These are phyloP conservation scores for Aporophyla lueneburgensis DNA, from an alignment of 2,888 invertebrate genomes.

Conservation along the genomic window DNA sequence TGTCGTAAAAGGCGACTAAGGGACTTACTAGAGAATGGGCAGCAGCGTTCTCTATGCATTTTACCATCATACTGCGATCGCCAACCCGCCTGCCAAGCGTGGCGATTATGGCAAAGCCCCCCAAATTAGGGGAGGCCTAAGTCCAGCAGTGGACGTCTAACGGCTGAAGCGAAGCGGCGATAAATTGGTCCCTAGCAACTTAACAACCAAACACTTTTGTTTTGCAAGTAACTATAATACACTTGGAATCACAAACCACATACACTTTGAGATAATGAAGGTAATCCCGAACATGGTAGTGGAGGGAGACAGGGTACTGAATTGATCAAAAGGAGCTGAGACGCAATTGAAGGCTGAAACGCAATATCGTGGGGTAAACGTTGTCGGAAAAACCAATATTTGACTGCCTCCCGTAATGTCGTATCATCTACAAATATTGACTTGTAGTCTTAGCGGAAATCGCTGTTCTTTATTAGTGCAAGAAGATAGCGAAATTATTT, in stretches of 20 bases:
- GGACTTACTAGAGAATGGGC: too few relatives aligned
- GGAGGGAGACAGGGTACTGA: not conserved
- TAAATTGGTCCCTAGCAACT: too few relatives aligned
- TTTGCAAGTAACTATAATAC: not conserved
- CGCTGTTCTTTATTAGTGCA: not conserved
- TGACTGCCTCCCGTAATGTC: not conserved
- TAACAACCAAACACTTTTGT: too few relatives aligned
- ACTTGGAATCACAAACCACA: not conserved
- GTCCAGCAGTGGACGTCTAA: too few relatives aligned
- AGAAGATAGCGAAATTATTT: not conserved
- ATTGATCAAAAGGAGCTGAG: conserved; percentile 16
- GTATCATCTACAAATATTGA: not conserved
- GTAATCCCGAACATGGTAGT: not conserved
- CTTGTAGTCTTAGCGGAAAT: not conserved
- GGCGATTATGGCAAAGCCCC: too few relatives aligned
- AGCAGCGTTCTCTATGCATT: too few relatives aligned
- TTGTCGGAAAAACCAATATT: conserved; percentile 8
- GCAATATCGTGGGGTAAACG: conserved; percentile 24
- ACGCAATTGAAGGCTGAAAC: not conserved
- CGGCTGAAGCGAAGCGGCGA: too few relatives aligned
- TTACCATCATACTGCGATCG: too few relatives aligned
- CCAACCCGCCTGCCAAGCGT: too few relatives aligned
- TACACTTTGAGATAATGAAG: conserved; percentile 7
- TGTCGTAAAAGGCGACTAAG: too few relatives aligned
- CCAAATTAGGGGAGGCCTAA: too few relatives aligned